phyloP scores from a whole-genome alignment of 2,797 vertebrate species.

The Ctenopoma multispine region DNA sequence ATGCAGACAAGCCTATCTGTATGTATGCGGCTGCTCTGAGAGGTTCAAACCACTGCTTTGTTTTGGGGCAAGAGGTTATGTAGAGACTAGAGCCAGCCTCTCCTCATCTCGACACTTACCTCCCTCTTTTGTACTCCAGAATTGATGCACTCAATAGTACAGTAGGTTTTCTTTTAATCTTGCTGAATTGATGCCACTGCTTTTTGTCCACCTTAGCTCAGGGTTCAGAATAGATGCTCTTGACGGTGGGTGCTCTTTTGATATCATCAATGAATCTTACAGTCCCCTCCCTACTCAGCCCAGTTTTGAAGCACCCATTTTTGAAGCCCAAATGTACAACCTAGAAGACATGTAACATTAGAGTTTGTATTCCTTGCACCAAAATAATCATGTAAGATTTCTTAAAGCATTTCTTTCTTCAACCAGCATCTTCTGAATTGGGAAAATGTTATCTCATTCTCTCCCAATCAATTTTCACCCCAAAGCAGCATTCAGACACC shows the following conservation, averaged over 20 bases:
- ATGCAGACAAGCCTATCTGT: conserved; percentile 76
- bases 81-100: conserved; percentile 79
- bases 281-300: neutral
- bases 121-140: conserved; percentile 76
- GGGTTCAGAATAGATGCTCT: conserved; percentile 72
- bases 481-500: conserved; percentile 56
- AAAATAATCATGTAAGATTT: conserved; percentile 32
- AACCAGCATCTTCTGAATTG: conserved; percentile 41
- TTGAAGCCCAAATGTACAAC: conserved; percentile 52
- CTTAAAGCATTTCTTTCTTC: conserved; percentile 43
- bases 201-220: conserved; percentile 72
- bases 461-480: conserved; percentile 53
- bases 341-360: conserved; percentile 38
- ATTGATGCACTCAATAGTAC: conserved; percentile 79
- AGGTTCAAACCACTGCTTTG: conserved; percentile 80
- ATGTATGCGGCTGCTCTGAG: conserved; percentile 70
- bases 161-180: conserved; percentile 81
- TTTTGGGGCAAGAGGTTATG: conserved; percentile 77
- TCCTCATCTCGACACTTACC: conserved; percentile 78
- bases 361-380: conserved; percentile 35
- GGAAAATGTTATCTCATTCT: conserved; percentile 62
- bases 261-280: conserved; percentile 72
- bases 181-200: conserved; percentile 76
- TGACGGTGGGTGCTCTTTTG: conserved; percentile 70
- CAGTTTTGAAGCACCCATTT: conserved; percentile 19